A percentile compares a stretch with the other conserved stretches of the same genome.
Evolutionary conservation across 2,113 vertebrate species (phyloP).

Genomic region (Semnornis frantzii): DNA sequence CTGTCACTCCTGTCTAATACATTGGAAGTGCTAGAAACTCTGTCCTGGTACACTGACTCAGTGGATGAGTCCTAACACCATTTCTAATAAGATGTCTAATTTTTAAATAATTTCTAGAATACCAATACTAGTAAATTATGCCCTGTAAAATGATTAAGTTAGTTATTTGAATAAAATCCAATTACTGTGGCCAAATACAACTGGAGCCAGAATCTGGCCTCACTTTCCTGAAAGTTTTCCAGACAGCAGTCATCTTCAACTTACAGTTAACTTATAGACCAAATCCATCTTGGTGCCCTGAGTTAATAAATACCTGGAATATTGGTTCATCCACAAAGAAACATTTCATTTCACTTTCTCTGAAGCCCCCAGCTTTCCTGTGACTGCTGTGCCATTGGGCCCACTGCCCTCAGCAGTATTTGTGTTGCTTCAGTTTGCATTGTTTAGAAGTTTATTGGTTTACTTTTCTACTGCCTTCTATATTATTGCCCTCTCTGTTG

Average conservation of each 20-base stretch:
- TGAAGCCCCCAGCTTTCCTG: not conserved
- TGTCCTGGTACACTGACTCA: not conserved
- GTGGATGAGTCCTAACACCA: not conserved
- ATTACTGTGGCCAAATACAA: not conserved
- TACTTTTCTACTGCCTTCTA: not conserved
- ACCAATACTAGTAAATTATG: not conserved
- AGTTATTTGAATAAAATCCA: not conserved
- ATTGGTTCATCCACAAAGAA: not conserved
- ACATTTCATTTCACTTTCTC: not conserved
- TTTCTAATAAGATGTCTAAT: not conserved
- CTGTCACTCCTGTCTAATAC: not conserved
- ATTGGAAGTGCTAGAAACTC: not conserved
- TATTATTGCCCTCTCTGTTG: not conserved
- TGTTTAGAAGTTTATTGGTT: not conserved
- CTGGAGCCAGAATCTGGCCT: not conserved
- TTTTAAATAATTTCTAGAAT: not conserved
- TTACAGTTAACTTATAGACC: not conserved
- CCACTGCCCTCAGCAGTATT: not conserved
- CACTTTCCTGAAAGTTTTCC: not conserved
- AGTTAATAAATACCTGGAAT: not conserved
- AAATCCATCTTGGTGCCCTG: not conserved
- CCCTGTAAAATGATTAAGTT: not conserved
- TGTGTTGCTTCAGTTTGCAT: not conserved
- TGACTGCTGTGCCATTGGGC: not conserved
- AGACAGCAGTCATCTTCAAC: not conserved